Percentiles rank a stretch among this genome's conserved stretches.
Conservation (phyloP, 1,140 invertebrate genomes). For the Neelides sp. region DNA sequence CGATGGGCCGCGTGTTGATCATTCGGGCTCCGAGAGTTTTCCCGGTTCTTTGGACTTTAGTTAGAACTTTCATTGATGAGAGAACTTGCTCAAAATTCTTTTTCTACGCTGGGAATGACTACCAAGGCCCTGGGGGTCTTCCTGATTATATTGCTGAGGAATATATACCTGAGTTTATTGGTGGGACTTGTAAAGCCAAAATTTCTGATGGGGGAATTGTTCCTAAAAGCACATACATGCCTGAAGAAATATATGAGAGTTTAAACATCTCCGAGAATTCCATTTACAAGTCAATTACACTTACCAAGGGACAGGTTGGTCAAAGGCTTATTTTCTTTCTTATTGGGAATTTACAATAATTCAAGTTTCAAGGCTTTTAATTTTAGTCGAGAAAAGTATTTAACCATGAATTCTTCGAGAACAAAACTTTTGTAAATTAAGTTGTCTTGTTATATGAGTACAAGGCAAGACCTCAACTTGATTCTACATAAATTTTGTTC, state of each 20-base stretch:
- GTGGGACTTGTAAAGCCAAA: constrained; percentile 69
- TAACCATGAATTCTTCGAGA: no score
- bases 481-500: no score
- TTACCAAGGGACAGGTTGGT: constrained; percentile 47
- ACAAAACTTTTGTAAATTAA: no score
- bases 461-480: no score
- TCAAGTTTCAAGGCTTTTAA: no score
- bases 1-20: constrained; percentile 74
- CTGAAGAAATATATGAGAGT: constrained; percentile 47
- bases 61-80: constrained; percentile 92
- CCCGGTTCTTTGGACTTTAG: constrained; percentile 91
- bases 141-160: constrained; percentile 74
- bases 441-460: no score
- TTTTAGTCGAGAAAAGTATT: no score
- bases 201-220: constrained; percentile 76
- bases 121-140: constrained; percentile 60
- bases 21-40: constrained; percentile 82
- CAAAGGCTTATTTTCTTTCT: neutral
- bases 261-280: constrained; percentile 52
- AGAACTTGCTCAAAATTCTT: constrained; percentile 88
- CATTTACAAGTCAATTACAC: constrained; percentile 55
- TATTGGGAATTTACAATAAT: no score
- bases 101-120: constrained; percentile 81
- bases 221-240: constrained; percentile 75
- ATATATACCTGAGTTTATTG: constrained; percentile 81